A percentile compares a stretch with the other conserved stretches of the same genome.
phyloP scores from a whole-genome alignment of 2,113 vertebrate genomes.

The Stigmatopora argus region DNA sequence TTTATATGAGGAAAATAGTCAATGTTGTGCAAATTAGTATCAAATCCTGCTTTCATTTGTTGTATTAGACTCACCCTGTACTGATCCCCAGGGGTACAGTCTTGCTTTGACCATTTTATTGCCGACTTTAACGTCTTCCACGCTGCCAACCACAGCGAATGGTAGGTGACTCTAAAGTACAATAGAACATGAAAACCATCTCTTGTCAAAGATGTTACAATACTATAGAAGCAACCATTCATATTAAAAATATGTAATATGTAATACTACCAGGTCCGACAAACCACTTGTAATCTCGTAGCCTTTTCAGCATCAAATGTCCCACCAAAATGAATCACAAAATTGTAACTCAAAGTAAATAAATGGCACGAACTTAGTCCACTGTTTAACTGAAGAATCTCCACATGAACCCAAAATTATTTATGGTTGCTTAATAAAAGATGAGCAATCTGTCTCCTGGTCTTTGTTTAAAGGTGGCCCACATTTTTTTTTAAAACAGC shows the following conservation, averaged over 20 bases:
- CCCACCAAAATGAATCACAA: not conserved
- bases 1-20: too few species aligned
- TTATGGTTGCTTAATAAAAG: not conserved
- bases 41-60: too few species aligned
- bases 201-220: not conserved
- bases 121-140: constrained; percentile 88
- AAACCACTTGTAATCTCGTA: not conserved
- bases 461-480: not conserved
- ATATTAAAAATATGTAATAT: not conserved
- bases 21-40: not conserved
- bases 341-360: not conserved
- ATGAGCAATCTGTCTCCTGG: not conserved
- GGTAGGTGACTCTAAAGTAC: constrained; percentile 82
- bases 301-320: not conserved
- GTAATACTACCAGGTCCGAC: not conserved
- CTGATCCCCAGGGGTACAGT: constrained; percentile 93
- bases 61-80: constrained; percentile 80
- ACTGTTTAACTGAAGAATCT: not conserved
- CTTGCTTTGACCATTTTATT: constrained; percentile 92
- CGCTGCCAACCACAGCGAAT: constrained; percentile 92
- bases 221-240: too few species aligned
- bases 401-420: not conserved
- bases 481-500: not conserved
- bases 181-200: constrained; percentile 20
- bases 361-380: not conserved